A percentile compares a stretch with the other conserved stretches of the same genome.
Evolutionary conservation across 2,113 vertebrate genomes (phyloP).

Genomic region (Gallinago jamesoni): DNA sequence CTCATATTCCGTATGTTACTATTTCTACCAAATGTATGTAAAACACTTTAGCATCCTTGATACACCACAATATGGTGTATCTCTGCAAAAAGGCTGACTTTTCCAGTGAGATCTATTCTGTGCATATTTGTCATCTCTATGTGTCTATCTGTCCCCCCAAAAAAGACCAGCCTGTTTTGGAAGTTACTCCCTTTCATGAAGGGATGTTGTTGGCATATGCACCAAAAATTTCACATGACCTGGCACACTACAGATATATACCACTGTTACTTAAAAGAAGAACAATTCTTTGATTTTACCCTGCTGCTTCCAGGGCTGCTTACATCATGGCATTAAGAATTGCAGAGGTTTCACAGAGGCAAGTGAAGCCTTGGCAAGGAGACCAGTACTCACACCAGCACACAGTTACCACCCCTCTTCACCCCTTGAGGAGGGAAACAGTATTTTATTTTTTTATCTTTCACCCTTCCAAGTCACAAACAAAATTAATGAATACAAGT

Average conservation of each 20-base stretch:
- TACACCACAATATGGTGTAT: neutral
- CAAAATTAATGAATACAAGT: neutral
- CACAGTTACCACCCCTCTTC: neutral
- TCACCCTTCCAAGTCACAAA: neutral
- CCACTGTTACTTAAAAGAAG: fast-evolving
- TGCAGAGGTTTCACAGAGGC: neutral
- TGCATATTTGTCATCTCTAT: fast-evolving
- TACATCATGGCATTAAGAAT: neutral
- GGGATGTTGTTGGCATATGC: neutral
- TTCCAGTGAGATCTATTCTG: neutral
- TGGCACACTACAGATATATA: neutral
- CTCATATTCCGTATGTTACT: neutral
- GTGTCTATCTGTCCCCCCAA: neutral
- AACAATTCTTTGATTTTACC: neutral
- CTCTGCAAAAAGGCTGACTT: neutral
- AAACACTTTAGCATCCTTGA: neutral
- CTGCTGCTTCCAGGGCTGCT: neutral
- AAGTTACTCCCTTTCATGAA: neutral
- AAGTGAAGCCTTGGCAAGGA: neutral
- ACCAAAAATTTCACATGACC: neutral
- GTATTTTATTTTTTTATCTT: neutral
- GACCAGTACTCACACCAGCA: neutral
- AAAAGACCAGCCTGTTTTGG: neutral
- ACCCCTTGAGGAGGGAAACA: neutral
- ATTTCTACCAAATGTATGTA: neutral